Percentiles rank a stretch among this genome's conserved stretches.
Conservation (phyloP, 37 sponge, comb jelly and placozoan species). For the Tethya wilhelma region DNA sequence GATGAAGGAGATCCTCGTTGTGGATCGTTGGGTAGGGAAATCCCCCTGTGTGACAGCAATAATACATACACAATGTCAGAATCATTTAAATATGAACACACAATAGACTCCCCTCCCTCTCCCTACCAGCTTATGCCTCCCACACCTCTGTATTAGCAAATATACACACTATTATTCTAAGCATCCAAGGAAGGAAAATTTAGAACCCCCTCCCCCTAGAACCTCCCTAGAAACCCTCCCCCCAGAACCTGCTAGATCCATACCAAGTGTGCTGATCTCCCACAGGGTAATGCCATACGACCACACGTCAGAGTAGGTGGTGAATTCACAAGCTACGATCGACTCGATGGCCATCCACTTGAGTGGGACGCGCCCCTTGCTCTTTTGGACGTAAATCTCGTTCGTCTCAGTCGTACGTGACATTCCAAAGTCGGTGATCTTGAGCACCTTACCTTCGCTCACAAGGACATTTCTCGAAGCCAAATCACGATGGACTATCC, state of each 20-base stretch:
- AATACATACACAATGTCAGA: neutral
- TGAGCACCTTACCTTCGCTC: conserved; percentile 66
- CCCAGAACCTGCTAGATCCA: neutral
- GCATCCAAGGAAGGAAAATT: neutral
- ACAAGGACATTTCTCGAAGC: conserved; percentile 83
- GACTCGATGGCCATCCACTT: conserved; percentile 90
- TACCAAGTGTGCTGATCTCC: conserved; percentile 83
- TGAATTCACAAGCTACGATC: conserved; percentile 71
- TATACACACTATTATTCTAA: neutral
- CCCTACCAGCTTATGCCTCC: neutral
- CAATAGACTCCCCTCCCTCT: neutral
- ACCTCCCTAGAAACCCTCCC: neutral
- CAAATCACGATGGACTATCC: conserved; percentile 76
- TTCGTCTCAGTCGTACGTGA: conserved; percentile 63
- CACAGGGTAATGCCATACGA: conserved; percentile 74
- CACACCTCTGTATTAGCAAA: neutral
- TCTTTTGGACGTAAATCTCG: conserved; percentile 76
- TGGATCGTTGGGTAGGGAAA: conserved; percentile 71
- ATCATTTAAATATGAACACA: neutral
- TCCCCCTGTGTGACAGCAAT: conserved; percentile 40
- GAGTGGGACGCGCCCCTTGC: conserved; percentile 69
- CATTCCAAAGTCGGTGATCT: conserved; percentile 87
- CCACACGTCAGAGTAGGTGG: conserved; percentile 81
- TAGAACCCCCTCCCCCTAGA: neutral
- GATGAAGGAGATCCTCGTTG: conserved; percentile 61